Percentiles rank a stretch among this genome's conserved stretches.
phyloP scores from a whole-genome alignment of 2,113 vertebrate genomes.

The Rhinolophus ferrumequinum region DNA sequence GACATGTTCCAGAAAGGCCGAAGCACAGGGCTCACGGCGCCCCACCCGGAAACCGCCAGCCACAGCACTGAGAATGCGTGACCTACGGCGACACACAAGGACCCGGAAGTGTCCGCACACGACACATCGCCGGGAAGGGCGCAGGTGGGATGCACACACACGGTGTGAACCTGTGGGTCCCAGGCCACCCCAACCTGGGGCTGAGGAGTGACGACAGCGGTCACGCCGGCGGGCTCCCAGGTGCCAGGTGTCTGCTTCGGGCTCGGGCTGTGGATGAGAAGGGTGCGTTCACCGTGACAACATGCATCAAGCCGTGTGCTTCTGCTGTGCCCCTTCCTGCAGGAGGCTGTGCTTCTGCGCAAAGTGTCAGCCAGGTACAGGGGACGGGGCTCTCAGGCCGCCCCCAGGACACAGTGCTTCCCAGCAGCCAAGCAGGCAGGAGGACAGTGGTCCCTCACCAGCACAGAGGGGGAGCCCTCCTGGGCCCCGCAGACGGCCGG shows the following conservation, averaged over 20 bases:
- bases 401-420: not conserved
- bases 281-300: not conserved
- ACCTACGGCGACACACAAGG: not conserved
- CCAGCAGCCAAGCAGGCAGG: not conserved
- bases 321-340: accelerated
- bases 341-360: not conserved
- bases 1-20: not conserved
- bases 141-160: accelerated
- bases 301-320: not conserved
- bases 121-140: too few relatives aligned
- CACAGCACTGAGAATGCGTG: not conserved
- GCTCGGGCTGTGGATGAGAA: not conserved
- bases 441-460: not conserved
- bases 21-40: not conserved
- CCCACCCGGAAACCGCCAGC: too few relatives aligned
- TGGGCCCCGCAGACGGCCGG: too few relatives aligned
- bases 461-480: too few relatives aligned
- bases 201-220: not conserved
- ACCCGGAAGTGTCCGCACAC: not conserved
- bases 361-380: not conserved
- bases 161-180: not conserved
- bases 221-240: not conserved
- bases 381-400: accelerated
- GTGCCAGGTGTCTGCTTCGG: not conserved
- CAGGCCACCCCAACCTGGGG: not conserved